A percentile compares a stretch with the other conserved stretches of the same genome.
phyloP scores from a whole-genome alignment of 2,113 vertebrate genomes.

The Mormyrus lacerda region DNA sequence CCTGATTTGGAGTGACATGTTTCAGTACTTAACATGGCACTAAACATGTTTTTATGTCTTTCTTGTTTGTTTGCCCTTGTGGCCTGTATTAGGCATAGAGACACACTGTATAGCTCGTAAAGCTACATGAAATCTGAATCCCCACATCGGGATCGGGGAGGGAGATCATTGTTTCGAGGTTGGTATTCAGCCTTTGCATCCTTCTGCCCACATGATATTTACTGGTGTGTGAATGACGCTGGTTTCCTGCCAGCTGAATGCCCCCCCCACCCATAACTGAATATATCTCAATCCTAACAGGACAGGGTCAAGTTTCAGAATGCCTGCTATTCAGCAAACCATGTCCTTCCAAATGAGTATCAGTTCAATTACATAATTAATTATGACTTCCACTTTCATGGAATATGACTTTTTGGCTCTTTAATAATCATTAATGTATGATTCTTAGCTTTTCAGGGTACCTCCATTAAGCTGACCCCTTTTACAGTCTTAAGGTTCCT shows the following conservation, averaged over 20 bases:
- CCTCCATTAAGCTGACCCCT: not conserved
- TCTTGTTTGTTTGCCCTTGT: not conserved
- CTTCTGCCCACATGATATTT: not conserved
- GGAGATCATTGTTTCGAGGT: constrained; percentile 1
- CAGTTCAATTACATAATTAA: not conserved
- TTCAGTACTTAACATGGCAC: not conserved
- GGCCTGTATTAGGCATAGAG: too few species aligned
- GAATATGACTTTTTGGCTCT: not conserved
- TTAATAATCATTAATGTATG: not conserved
- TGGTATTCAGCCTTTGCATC: not conserved
- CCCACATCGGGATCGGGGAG: not conserved
- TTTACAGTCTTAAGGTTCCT: not conserved
- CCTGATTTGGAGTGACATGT: not conserved
- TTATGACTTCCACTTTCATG: not conserved
- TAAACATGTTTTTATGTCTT: not conserved
- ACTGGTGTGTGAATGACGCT: not conserved
- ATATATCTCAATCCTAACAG: not conserved
- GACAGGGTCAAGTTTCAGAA: not conserved
- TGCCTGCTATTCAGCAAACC: not conserved
- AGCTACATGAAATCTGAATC: not conserved
- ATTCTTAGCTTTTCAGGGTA: not conserved
- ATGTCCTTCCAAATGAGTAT: not conserved
- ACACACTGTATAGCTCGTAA: not conserved
- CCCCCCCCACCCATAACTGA: not conserved
- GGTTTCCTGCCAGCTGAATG: not conserved